Base-by-base conservation (phyloP, 2,888 invertebrate genomes). In the Apocheima hispidaria region DNA sequence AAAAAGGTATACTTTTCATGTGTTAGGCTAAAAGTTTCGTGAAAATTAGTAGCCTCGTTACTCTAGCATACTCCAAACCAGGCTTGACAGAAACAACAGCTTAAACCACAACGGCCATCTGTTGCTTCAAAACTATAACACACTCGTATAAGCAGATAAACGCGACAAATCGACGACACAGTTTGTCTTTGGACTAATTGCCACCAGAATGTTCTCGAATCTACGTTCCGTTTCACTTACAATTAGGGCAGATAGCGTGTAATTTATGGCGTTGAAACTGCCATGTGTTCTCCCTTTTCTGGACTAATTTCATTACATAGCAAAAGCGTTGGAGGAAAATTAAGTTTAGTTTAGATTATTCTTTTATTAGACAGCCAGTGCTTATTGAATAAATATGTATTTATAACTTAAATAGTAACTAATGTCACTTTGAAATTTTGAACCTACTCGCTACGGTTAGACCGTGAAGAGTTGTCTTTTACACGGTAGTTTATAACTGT, bases 211-310 rank as follows among this genome's bases (percentile, higher is more conserved):
- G 73, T 70, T 80, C 77, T 78, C 75, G 70, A 77, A 79, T 82
- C 80, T 79, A 74, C 82, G 81, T 85, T 82, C 81, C 79, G 77
- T 81, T 85, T 79, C 78, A 73, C 75, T 70, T 75, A 80, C 82
- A 84, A 87, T 89, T 86, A 87, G 74, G 77, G 67, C 75, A 79
- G 86, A 87, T 87, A 88, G 86, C 83, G 82, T 71, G 77, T 77
- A 85, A 88, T 88, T 87, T 86, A 89, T 84, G 71, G 78, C 78
- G 67, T 41, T 26, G 20, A 20, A 35, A 41, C 16, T 58, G 44
- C 44, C 53, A 44, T 50, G 43, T 50, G 43, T 54, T 51, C 44
- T 40, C 35, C 6, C 43, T 49, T 59, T 54, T n/a, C 14, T 2
- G 16, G n/a, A 2, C 23, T 18, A 51, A 36, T 51, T 60, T 50